Percentiles rank a stretch among this genome's conserved stretches.
Conservation (phyloP, 2,113 vertebrate species). For the Heterotis niloticus region DNA sequence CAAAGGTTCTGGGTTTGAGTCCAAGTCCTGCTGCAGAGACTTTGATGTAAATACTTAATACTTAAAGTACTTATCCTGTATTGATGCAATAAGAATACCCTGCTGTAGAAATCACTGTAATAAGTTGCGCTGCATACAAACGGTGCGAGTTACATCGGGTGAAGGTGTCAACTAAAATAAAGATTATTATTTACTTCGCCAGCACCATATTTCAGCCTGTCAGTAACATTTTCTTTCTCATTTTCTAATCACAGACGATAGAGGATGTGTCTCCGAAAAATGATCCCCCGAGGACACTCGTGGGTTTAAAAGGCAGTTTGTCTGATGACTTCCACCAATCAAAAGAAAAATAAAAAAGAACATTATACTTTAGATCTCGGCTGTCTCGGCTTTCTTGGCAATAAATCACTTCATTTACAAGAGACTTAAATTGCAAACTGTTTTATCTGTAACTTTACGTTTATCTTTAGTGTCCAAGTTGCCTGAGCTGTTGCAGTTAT, state of each 20-base stretch:
- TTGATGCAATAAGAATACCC: too few species aligned
- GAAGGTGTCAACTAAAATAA: too few species aligned
- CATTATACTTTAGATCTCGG: slow-evolving; percentile 79
- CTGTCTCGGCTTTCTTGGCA: slow-evolving; percentile 71
- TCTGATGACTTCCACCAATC: slow-evolving; percentile 74
- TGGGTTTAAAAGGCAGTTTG: slow-evolving; percentile 81
- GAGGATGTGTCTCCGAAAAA: slow-evolving; percentile 74
- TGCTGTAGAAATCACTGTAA: too few species aligned
- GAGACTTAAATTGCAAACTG: slow-evolving; percentile 36
- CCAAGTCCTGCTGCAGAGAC: too few species aligned
- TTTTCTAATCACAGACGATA: slow-evolving; percentile 64
- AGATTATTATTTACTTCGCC: too few species aligned
- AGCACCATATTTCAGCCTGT: too few species aligned
- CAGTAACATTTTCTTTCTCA: too few species aligned
- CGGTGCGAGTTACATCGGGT: too few species aligned
- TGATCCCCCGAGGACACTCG: slow-evolving; percentile 82
- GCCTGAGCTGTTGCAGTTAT: slow-evolving; percentile 46
- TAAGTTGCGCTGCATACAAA: too few species aligned
- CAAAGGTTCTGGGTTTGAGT: too few species aligned
- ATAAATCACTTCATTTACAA: slow-evolving; percentile 72
- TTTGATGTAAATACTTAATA: too few species aligned
- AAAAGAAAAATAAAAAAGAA: slow-evolving; percentile 75
- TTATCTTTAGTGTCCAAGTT: slow-evolving; percentile 69
- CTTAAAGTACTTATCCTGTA: too few species aligned
- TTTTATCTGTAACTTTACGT: slow-evolving; percentile 68